Evolutionary conservation across 2,113 vertebrate species (phyloP).

Genomic region (Gobiocypris rarus): DNA sequence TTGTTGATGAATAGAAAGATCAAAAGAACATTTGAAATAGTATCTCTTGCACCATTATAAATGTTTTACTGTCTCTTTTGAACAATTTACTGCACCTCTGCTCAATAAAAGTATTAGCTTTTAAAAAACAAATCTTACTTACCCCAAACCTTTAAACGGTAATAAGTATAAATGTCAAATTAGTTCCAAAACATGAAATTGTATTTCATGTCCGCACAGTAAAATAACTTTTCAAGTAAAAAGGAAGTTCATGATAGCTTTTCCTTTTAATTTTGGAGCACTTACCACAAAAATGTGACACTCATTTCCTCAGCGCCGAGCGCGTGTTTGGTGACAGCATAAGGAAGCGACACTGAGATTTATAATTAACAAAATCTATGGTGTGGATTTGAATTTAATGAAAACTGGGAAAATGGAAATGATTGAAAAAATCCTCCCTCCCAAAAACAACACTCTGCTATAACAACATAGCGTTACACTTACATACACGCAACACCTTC

Average conservation of each 20-base stretch:
- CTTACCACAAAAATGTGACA: slow-evolving; percentile 31
- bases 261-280: not conserved
- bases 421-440: not conserved
- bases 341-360: not conserved
- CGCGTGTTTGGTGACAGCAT: slow-evolving; percentile 21
- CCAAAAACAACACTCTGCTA: not conserved
- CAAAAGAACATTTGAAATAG: too few species aligned
- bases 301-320: slow-evolving; percentile 18
- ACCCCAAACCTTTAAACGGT: not conserved
- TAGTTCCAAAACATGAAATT: not conserved
- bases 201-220: not conserved
- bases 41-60: not conserved
- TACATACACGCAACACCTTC: slow-evolving; percentile 58
- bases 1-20: too few species aligned
- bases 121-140: not conserved
- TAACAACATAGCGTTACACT: slow-evolving; percentile 4
- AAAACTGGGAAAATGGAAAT: not conserved
- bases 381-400: not conserved
- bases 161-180: not conserved
- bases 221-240: not conserved
- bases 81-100: not conserved
- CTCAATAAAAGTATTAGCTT: not conserved
- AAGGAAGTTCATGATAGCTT: not conserved
- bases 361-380: slow-evolving; percentile 3
- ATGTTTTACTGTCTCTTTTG: not conserved